These are phyloP conservation scores for Heterodera schachtii DNA, from an alignment of 1,140 invertebrate species.

Conservation along the genomic window DNA sequence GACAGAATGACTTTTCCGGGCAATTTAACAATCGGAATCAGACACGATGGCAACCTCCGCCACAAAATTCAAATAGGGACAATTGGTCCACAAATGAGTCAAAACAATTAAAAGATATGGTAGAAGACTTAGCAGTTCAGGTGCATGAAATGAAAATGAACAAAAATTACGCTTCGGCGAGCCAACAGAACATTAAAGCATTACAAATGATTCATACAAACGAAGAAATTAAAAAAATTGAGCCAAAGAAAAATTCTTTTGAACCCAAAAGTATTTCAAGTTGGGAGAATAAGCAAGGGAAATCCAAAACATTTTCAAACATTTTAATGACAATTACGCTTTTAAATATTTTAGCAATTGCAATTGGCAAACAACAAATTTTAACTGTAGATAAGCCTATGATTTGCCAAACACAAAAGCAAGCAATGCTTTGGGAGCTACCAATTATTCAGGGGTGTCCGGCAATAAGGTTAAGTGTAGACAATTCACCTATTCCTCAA, in stretches of 20 bases:
- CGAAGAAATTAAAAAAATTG: neutral
- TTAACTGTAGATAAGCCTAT: neutral
- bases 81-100: neutral
- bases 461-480: neutral
- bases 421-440: conserved; percentile 5
- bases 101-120: neutral
- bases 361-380: no score
- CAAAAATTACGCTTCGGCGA: neutral
- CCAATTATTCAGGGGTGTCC: neutral
- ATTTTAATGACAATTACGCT: neutral
- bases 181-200: neutral
- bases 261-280: neutral
- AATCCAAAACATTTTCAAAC: neutral
- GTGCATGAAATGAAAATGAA: conserved; percentile 17
- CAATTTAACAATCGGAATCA: no score
- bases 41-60: no score
- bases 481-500: neutral
- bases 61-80: neutral
- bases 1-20: neutral
- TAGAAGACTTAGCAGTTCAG: neutral
- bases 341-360: no score
- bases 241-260: neutral
- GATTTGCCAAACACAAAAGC: conserved; percentile 7
- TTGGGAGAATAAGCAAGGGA: conserved; percentile 6
- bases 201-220: neutral